These are phyloP conservation scores for Nudaria mundana DNA, from an alignment of 2,888 invertebrate genomes.

Conservation along the genomic window DNA sequence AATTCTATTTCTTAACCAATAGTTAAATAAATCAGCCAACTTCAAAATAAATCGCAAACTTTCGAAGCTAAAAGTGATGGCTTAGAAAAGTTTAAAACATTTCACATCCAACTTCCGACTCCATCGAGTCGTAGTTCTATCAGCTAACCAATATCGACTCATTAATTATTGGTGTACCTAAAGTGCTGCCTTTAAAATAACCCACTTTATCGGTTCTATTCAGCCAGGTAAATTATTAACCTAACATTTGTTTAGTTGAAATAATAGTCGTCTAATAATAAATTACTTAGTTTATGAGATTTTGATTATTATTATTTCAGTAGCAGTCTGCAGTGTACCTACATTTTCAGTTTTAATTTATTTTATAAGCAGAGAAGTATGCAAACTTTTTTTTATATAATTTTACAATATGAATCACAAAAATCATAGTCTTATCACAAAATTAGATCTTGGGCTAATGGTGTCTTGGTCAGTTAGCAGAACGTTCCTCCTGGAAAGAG, in stretches of 20 bases:
- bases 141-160: constrained; percentile 44
- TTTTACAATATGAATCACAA: too few relatives aligned
- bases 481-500: too few relatives aligned
- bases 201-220: constrained; percentile 36
- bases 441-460: too few relatives aligned
- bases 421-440: too few relatives aligned
- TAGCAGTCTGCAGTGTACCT: too few relatives aligned
- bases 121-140: constrained; percentile 19
- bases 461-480: too few relatives aligned
- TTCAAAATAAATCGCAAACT: neutral
- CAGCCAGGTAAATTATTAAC: constrained; percentile 38
- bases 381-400: too few relatives aligned
- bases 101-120: constrained; percentile 6
- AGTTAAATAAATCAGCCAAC: neutral
- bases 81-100: neutral
- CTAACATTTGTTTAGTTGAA: constrained; percentile 22
- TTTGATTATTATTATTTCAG: too few relatives aligned
- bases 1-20: too few relatives aligned
- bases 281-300: too few relatives aligned
- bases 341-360: too few relatives aligned
- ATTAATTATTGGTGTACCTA: constrained; percentile 47
- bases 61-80: neutral
- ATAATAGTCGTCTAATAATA: constrained; percentile 5
- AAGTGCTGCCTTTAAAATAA: constrained; percentile 51
- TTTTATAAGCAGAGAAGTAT: too few relatives aligned